Base-by-base conservation (phyloP, 2,113 vertebrate species). In the Heptranchias perlo region DNA sequence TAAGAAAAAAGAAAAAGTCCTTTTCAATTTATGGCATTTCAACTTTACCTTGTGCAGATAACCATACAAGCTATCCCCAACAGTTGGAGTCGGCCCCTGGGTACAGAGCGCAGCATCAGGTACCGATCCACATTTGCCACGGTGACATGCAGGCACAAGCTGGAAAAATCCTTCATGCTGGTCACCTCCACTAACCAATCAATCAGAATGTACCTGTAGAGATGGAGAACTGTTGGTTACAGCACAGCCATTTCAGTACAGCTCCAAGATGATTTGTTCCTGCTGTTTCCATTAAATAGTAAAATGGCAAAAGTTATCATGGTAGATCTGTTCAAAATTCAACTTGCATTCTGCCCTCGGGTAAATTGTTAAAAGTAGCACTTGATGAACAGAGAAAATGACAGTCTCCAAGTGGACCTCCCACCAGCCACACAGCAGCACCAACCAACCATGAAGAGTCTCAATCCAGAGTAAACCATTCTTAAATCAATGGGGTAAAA, bases 31-130 rank as follows among this genome's bases (percentile, higher is more conserved):
- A n/a, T 89, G 4, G 14, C 44, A 87, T 0, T 82, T 54, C 31
- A 5, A 58, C 52, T 98, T 97, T 96, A 99, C 99, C 99, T 98
- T 96, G 99, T 99, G 96, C 99, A 99, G 97, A 99, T 98, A 73
- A 99, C 99, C 99, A 99, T 99, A 98, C 99, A 99, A 96, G 99
- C 99, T 0, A 99, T 99, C 96, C 99, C 99, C 96, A 99, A 97
- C 0, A 99, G 98, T 96, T 99, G 99, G 4, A 99, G 98, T 14
- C 97, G 97, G 94, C 98, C 98, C 69, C 99, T 98, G 18, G 99
- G 98, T 7, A 99, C 99, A 0, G 98, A 97, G 84, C 98, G 97
- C 67, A 98, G 97, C 67, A 97, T 97, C 96, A 99, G 96, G 96
- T 99, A 99, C 1, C 99, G 98, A 97, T 99, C 99, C 96, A 99